These are phyloP conservation scores for Passerina amoena DNA, from an alignment of 2,113 vertebrate genomes.

Conservation along the genomic window DNA sequence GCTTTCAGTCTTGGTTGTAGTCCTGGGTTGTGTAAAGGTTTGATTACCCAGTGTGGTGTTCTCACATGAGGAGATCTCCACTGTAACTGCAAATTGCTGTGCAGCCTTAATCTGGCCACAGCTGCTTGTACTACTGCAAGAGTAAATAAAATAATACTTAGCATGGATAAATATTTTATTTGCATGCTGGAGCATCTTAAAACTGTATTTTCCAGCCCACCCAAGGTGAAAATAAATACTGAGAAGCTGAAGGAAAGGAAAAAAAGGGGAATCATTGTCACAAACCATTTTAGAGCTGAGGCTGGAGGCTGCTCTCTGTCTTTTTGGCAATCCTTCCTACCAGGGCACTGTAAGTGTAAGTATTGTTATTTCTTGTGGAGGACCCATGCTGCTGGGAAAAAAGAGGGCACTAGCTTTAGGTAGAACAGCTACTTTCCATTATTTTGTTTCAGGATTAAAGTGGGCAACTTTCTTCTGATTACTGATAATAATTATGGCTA, in stretches of 20 bases:
- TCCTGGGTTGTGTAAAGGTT: neutral
- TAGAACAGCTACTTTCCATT: neutral
- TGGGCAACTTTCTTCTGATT: neutral
- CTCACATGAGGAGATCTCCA: neutral
- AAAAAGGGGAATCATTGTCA: neutral
- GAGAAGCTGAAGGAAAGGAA: neutral
- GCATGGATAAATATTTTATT: conserved; percentile 21
- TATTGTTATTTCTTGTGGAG: neutral
- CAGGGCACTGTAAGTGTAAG: neutral
- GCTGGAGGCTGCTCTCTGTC: neutral
- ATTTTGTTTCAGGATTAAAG: neutral
- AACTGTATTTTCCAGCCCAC: neutral
- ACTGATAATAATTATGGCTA: neutral
- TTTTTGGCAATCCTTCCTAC: neutral
- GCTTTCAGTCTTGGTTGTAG: neutral
- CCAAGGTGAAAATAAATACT: neutral
- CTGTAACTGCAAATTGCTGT: neutral
- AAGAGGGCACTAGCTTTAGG: neutral
- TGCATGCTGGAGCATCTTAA: neutral
- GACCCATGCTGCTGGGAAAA: neutral
- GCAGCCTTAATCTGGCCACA: neutral
- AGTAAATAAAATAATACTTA: neutral
- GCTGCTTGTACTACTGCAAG: neutral
- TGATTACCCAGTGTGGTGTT: neutral
- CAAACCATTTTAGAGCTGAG: neutral